Base-by-base conservation (phyloP, 2,888 invertebrate genomes). In the Tanypteryx hageni region DNA sequence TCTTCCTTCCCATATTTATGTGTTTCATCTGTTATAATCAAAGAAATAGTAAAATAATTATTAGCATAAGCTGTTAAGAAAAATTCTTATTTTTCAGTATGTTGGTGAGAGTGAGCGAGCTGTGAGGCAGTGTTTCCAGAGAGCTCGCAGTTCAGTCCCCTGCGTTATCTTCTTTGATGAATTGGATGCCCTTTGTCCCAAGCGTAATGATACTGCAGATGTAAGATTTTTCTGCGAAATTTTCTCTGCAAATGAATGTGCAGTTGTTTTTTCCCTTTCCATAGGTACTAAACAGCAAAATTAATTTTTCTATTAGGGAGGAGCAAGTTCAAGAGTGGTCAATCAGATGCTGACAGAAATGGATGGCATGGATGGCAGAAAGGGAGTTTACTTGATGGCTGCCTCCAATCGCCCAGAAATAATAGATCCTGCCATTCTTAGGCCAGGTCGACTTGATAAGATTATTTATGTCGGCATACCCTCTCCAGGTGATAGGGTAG, bases 91-190 rank as follows among this genome's bases (percentile, higher is more conserved):
- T 93, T 95, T 95, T 0, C 94, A 97, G 98, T 99, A 99, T 95
- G 99, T 99, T 27, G 99, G 99, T 93, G 99, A 99, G 95, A 99
- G 99, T 95, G 99, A 99, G 95, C 96, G 98, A 94, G 99, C 99
- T 0, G 99, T 99, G 0, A 96, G 99, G n/a, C 98, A 98, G 56
- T 98, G 99, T 94, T 99, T 99, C 95, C 97, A 98, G 94, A 96
- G 99, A 93, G 99, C 99, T 0, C 96, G 98, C 84, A 99, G 99
- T 95, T 99, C 99, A 0, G 97, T 98, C 0, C 99, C 99, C 0
- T 99, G 99, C 95, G 99, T 99, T 5, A 99, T 99, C 95, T 99
- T 99, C 95, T 99, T 99, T 94, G 99, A 99, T 94, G 99, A 99
- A 95, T 96, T 99, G 93, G 99, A 99, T 95, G 98, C 99, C 0